These are phyloP conservation scores for Melinopterus prodromus DNA, from an alignment of 2,888 invertebrate genomes.

Conservation along the genomic window DNA sequence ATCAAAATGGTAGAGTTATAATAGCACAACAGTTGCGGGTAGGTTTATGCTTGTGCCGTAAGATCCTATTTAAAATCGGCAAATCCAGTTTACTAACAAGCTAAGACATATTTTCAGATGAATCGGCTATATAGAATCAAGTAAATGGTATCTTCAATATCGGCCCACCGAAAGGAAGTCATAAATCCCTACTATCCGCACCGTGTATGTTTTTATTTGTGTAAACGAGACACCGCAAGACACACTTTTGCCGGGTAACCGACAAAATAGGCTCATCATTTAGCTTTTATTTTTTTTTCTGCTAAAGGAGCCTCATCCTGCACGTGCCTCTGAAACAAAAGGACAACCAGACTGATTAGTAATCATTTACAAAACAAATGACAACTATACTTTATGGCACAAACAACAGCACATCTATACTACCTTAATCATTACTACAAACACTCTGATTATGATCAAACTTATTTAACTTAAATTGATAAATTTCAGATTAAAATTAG, in stretches of 20 bases:
- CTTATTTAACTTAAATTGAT: neutral
- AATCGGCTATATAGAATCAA: conserved; percentile 30
- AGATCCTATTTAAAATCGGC: conserved; percentile 50
- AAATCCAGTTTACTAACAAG: conserved; percentile 44
- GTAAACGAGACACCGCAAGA: conserved; percentile 59
- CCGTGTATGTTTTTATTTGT: conserved; percentile 14
- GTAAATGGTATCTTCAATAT: conserved; percentile 55
- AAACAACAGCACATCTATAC: conserved; percentile 34
- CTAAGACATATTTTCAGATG: conserved; percentile 52
- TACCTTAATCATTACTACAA: conserved; percentile 5
- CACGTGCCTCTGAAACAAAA: conserved; percentile 87
- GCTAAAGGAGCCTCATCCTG: conserved; percentile 70
- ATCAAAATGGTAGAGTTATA: conserved; percentile 50
- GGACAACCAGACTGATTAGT: conserved; percentile 63
- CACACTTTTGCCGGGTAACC: conserved; percentile 53
- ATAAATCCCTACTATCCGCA: conserved; percentile 7
- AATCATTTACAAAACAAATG: conserved; percentile 33
- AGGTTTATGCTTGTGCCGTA: conserved; percentile 41
- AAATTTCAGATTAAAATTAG: no score
- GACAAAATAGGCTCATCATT: conserved; percentile 58
- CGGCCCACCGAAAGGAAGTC: conserved; percentile 49
- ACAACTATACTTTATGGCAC: conserved; percentile 13
- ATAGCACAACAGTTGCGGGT: conserved; percentile 50
- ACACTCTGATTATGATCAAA: neutral
- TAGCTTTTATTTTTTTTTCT: conserved; percentile 50